Evolutionary conservation across 2,888 invertebrate species (phyloP), one percentile per base, ranked within the genome.

Genomic region (Maniola hyperantus): DNA sequence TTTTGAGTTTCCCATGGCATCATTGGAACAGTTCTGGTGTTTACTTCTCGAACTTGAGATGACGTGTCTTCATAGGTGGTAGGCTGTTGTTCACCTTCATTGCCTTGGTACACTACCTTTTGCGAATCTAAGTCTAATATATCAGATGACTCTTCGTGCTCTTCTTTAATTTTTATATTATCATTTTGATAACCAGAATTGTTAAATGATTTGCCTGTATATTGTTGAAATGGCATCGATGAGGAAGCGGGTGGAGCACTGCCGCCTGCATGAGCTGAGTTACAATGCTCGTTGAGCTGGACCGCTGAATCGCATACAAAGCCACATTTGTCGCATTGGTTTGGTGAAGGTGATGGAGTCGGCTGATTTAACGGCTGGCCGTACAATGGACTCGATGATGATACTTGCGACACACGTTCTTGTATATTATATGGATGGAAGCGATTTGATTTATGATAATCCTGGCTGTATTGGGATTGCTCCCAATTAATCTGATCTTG

Each of bases 61-160:
- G 85, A 79, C 6, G 86, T 72, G 68, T 89, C 90, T 66, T 93
- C 92, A 73, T 88, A 91, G 5, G 83, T 73, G 8, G 84, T 75
- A 15, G 91, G 88, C 53, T 83, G 84, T 63, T 83, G 84, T 44
- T 92, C 92, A 64, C 93, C 93, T 75, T 93, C 94, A 76, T 94
- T 93, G 66, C 94, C 94, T 73, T 94, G 94, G 77, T 95, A 96
- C 1, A 97, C 97, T 72, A 97, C 97, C 89, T 97, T 97, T 81
- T 97, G 97, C 0, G 97, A 97, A 82, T 97, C 97, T 70, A 97
- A 89, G 83, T 97, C 97, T 65, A 97, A 92, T 72, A 97, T 96
- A 79, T 97, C 97, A 13, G 96, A 95, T 58, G 95, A 95, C 68
- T 95, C 94, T 77, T 96, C 95, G 60, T 94, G 94, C 78, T 95